Conservation (phyloP, 2,888 invertebrate species). For the Isotomurus palustris region DNA sequence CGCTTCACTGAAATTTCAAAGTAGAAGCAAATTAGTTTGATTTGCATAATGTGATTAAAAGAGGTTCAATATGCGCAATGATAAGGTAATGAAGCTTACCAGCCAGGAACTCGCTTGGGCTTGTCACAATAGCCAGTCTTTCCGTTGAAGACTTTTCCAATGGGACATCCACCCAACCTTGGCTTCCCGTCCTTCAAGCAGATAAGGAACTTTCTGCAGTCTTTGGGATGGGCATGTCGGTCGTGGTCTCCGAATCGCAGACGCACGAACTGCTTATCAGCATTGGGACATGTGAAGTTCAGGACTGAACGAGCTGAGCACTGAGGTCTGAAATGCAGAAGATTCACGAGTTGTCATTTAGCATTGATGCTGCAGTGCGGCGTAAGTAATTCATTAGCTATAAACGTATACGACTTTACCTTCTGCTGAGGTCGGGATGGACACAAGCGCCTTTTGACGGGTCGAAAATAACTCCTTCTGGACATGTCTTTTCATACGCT, state of each 20-base stretch:
- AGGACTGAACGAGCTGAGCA: constrained; percentile 41
- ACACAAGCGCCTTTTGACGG: constrained; percentile 43
- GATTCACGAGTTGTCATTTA: too few relatives aligned
- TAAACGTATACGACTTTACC: too few relatives aligned
- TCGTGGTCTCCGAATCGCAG: constrained; percentile 46
- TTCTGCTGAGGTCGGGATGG: constrained; percentile 36
- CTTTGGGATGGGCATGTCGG: constrained; percentile 39
- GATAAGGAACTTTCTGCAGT: constrained; percentile 64
- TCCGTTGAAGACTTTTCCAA: constrained; percentile 72
- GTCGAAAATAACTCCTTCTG: constrained; percentile 48
- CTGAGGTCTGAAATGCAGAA: too few relatives aligned
- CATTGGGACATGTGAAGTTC: constrained; percentile 44
- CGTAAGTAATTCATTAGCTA: too few relatives aligned
- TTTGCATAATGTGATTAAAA: too few relatives aligned
- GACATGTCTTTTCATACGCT: constrained; percentile 46
- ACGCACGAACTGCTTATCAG: constrained; percentile 34
- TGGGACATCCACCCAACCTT: constrained; percentile 69
- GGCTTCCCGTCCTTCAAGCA: constrained; percentile 68
- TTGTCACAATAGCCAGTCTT: constrained; percentile 67
- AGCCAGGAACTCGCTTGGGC: constrained; percentile 70
- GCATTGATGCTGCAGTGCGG: too few relatives aligned
- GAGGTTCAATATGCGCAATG: too few relatives aligned
- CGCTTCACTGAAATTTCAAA: too few relatives aligned
- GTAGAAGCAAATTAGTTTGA: too few relatives aligned
- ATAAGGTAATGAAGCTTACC: constrained; percentile 50